Evolutionary conservation across 2,797 vertebrate genomes (phyloP), one percentile per base, ranked within the genome.

Genomic region (Sebastes matsubarae): DNA sequence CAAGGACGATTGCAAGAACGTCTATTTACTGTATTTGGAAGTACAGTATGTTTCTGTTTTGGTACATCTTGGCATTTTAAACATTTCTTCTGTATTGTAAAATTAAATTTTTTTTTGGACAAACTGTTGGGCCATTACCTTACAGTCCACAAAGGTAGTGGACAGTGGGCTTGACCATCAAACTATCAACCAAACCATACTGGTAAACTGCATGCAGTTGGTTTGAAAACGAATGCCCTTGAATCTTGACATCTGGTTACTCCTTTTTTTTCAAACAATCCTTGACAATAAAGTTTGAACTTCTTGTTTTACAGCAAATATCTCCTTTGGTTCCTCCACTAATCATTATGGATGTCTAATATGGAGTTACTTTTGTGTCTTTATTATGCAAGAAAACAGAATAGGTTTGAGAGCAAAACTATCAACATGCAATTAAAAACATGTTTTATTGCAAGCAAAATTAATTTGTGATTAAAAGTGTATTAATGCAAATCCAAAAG

Each of bases 231-330:
- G 65, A 94, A 90, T 87, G 84, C 57, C 78, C 76, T 72, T 88
- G 52, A 90, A 30, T 75, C 57, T 69, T 72, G 68, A 89, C 68
- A 82, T 85, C 80, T 58, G 64, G 50, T 61, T 59, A 60, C 68
- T 79, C 18, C 11, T 59, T 73, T 68, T 46, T 87, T 90, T 86
- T 79, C 68, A 22, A 86, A 86, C 50, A 73, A 12, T 65, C 55
- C 68, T 86, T 90, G 73, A 87, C 64, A 95, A 93, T 94, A 94
- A 95, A 95, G 84, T 88, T 81, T 88, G 30, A 87, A 88, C 65
- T 76, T 88, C 77, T 92, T 90, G 87, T 90, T 92, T 92, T 93
- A 84, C 84, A 88, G 77, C 74, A 79, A 88, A 60, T 60, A 36
- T 76, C 22, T 59, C 10, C 13, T 13, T 67, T 34, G 27, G 10